Conservation (phyloP, 2,888 invertebrate species). For the Parelbella ahira region DNA sequence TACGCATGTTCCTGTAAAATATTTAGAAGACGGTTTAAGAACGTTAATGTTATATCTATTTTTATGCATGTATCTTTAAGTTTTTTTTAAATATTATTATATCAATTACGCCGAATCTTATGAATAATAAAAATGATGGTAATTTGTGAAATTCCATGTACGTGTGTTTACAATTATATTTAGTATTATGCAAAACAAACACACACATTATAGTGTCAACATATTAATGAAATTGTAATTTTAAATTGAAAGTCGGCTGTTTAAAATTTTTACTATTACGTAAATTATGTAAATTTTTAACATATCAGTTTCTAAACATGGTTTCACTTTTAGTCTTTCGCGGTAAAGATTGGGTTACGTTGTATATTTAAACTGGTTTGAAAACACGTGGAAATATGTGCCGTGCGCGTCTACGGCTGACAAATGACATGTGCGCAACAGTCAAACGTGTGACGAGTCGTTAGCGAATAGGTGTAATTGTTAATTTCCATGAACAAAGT, state of each 20-base stretch:
- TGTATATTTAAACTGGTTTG: conserved; percentile 12
- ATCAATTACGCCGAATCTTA: too few species aligned
- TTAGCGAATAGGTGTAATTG: conserved; percentile 40
- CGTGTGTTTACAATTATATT: too few species aligned
- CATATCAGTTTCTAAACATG: conserved; percentile 32
- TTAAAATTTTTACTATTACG: conserved; percentile 27
- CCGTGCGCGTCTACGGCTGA: too few species aligned
- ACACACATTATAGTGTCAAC: conserved; percentile 1
- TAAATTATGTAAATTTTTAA: conserved; percentile 30
- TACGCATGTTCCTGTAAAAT: too few species aligned
- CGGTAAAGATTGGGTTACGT: conserved; percentile 8
- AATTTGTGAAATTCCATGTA: too few species aligned
- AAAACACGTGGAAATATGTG: conserved; percentile 4
- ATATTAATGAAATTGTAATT: conserved; percentile 13
- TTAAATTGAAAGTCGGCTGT: conserved; percentile 14
- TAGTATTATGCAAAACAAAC: too few species aligned
- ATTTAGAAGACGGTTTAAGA: too few species aligned
- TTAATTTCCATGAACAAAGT: conserved; percentile 58
- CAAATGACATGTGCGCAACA: too few species aligned
- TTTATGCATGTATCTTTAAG: too few species aligned
- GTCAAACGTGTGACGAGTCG: conserved; percentile 28
- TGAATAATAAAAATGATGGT: too few species aligned
- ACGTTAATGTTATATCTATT: too few species aligned
- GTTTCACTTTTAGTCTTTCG: conserved; percentile 32
- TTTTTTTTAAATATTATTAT: too few species aligned